Conservation (phyloP, 2,113 vertebrate genomes). For the Pseudonaja textilis region DNA sequence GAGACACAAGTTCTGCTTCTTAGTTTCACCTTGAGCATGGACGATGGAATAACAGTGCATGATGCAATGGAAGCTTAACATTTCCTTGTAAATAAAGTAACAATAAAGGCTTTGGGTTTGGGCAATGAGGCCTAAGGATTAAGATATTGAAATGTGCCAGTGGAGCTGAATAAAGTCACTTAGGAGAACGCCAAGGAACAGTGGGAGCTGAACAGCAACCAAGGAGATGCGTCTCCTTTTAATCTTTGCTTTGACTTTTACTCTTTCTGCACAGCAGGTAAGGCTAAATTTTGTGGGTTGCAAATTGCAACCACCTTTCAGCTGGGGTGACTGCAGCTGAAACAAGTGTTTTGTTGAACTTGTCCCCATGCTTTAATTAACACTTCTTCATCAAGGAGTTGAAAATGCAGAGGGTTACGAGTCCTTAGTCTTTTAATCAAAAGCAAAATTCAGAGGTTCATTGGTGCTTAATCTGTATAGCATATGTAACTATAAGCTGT, state of each 20-base stretch:
- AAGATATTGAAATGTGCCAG: not conserved
- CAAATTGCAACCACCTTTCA: not conserved
- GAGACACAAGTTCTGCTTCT: not conserved
- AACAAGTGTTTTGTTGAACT: not conserved
- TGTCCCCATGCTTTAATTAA: not conserved
- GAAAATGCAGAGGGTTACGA: not conserved
- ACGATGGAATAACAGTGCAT: not conserved
- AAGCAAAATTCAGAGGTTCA: not conserved
- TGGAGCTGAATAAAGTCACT: not conserved
- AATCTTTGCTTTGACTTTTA: not conserved
- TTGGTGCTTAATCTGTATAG: not conserved
- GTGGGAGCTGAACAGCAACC: not conserved
- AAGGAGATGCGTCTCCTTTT: not conserved
- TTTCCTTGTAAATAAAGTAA: not conserved
- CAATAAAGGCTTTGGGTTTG: slow-evolving; percentile 12
- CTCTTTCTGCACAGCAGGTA: not conserved
- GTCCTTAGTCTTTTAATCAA: not conserved
- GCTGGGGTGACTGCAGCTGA: not conserved
- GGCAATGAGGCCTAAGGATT: not conserved
- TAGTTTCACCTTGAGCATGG: not conserved
- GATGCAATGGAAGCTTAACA: not conserved
- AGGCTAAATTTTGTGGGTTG: not conserved
- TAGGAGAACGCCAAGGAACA: not conserved
- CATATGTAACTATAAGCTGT: too few relatives aligned
- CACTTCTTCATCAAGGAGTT: not conserved